Percentiles rank a stretch among this genome's conserved stretches.
phyloP scores from a whole-genome alignment of 2,888 invertebrate genomes.

The Rhaphigaster nebulosa region DNA sequence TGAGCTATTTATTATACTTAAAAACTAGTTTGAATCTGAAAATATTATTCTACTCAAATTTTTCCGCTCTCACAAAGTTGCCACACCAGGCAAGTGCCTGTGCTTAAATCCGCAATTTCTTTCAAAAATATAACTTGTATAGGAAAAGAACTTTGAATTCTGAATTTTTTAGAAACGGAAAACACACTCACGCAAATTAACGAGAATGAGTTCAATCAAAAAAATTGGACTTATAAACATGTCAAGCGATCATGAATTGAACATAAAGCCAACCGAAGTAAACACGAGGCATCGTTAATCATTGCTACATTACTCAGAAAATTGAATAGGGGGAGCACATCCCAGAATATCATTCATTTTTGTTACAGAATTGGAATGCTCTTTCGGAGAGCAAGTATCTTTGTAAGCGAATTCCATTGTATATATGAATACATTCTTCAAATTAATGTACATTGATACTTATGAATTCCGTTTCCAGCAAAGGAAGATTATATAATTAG shows the following conservation, averaged over 20 bases:
- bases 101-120: too few species aligned
- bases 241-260: neutral
- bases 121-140: too few species aligned
- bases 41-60: too few species aligned
- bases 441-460: neutral
- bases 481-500: neutral
- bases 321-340: neutral
- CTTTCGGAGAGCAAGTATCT: too few species aligned
- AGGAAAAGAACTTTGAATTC: too few species aligned
- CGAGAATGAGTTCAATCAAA: neutral
- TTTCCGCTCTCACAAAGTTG: too few species aligned
- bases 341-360: neutral
- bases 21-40: too few species aligned
- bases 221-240: neutral
- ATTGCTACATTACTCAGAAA: neutral
- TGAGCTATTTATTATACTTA: too few species aligned
- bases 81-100: too few species aligned
- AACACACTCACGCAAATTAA: neutral
- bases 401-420: neutral
- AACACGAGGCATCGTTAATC: neutral
- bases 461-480: neutral
- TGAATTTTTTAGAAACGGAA: too few species aligned
- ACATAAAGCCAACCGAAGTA: neutral
- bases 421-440: neutral
- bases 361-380: neutral